Evolutionary conservation across 2,888 invertebrate genomes (phyloP).

Genomic region (Metallyticus violacea): DNA sequence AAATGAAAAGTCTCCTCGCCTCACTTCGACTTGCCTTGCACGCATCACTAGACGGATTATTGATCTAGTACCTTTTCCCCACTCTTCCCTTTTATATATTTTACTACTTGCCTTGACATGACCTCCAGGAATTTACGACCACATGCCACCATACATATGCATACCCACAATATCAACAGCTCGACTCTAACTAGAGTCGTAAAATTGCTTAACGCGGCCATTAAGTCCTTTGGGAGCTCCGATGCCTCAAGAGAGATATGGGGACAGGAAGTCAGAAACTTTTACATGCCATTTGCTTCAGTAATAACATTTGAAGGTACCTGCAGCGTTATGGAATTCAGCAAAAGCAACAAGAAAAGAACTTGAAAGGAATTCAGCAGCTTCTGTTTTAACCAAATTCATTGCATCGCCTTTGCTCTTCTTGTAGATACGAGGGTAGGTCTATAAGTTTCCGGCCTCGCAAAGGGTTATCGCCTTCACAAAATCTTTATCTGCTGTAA

Average conservation of each 20-base stretch:
- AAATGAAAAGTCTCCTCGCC: not conserved
- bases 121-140: not conserved
- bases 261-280: no score
- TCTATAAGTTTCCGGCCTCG: no score
- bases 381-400: not conserved
- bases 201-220: not conserved
- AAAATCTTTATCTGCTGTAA: no score
- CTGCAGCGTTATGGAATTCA: no score
- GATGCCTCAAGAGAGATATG: not conserved
- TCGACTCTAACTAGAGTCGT: not conserved
- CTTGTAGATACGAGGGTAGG: no score
- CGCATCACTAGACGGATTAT: not conserved
- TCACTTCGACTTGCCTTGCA: not conserved
- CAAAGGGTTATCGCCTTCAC: no score
- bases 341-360: not conserved
- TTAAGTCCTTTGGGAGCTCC: not conserved
- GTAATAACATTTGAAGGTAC: not conserved
- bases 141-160: no score
- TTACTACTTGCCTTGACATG: not conserved
- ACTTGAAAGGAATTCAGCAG: not conserved
- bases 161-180: not conserved
- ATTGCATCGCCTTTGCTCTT: no score
- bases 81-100: not conserved
- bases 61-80: not conserved
- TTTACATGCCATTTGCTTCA: not conserved